Evolutionary conservation across 2,113 vertebrate species (phyloP).

Genomic region (Alectura lathami): DNA sequence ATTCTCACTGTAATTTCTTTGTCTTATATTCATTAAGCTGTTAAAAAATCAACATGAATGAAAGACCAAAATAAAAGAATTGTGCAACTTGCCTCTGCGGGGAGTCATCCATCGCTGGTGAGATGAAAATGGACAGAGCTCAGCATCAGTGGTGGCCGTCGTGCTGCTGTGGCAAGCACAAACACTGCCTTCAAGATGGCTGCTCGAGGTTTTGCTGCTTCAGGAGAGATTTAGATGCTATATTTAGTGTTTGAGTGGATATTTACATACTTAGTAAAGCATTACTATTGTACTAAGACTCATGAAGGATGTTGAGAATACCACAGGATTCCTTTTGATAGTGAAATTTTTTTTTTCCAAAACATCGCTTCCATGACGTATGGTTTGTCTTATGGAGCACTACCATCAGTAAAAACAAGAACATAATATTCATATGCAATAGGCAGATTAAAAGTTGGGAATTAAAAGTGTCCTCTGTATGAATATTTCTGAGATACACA

Average conservation of each 20-base stretch:
- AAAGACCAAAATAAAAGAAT: not conserved
- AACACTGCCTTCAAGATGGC: not conserved
- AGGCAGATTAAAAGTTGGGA: not conserved
- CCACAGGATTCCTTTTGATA: not conserved
- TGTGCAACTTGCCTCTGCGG: too few species aligned
- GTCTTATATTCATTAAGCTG: not conserved
- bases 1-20: not conserved
- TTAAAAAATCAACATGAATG: not conserved
- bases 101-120: too few species aligned
- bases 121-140: not conserved
- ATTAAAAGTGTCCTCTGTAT: not conserved
- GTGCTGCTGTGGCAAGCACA: not conserved
- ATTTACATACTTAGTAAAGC: not conserved
- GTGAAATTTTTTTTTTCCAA: not conserved
- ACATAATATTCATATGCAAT: not conserved
- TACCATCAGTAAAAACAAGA: not conserved
- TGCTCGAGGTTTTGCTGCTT: not conserved
- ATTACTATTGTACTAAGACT: not conserved
- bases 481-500: not conserved
- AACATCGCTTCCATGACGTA: not conserved
- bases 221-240: not conserved
- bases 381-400: not conserved
- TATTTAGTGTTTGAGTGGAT: not conserved
- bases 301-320: not conserved
- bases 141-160: accelerated